Evolutionary conservation across 2,888 invertebrate species (phyloP), one percentile per base, ranked within the genome.

Genomic region (Crocallis elinguaria): DNA sequence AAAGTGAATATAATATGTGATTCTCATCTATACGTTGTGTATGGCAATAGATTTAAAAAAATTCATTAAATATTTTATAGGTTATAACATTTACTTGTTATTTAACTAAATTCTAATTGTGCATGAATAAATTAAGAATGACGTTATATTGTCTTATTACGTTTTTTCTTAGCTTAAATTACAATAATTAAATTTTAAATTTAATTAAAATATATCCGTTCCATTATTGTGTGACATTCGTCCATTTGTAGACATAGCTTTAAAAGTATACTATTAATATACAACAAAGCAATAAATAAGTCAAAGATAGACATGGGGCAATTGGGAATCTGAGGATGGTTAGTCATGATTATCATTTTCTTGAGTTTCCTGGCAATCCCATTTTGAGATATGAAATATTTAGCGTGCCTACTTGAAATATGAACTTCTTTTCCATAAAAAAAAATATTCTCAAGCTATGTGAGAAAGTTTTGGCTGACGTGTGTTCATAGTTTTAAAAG

Each of bases 391-490:
- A 14, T 11, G 4, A 29, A 19, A 21, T 12, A 16, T 21, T n/a
- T 36, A 21, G 21, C n/a, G 35, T 35, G n/a, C 1, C 2, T 21
- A 19, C 11, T 16, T 41, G 4, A 41, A 29, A 41, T 29, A 29
- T 49, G 29, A 57, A 37, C 21, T 19, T 32, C 29, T 53, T 36
- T 48, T 39, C 23, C 29, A 46, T 25, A 54, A 42, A 60, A 52
- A 54, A 42, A 60, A 52, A 69, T 71, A 73, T 75, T 60, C 81
- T 84, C 84, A 82, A 84, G 83, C 65, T 79, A 79, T 82, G 82
- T 81, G 79, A 66, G 58, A 65, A 70, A 66, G 77, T 64, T 54
- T 67, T 57, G 77, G 74, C 75, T 77, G 75, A 70, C 60, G 72
- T 63, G 72, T 71, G 69, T 71, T 71, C 59, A 64, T 65, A 54